Evolutionary conservation across 1,140 invertebrate species (phyloP), one percentile per base, ranked within the genome.

Genomic region (Campoletis sonorensis): DNA sequence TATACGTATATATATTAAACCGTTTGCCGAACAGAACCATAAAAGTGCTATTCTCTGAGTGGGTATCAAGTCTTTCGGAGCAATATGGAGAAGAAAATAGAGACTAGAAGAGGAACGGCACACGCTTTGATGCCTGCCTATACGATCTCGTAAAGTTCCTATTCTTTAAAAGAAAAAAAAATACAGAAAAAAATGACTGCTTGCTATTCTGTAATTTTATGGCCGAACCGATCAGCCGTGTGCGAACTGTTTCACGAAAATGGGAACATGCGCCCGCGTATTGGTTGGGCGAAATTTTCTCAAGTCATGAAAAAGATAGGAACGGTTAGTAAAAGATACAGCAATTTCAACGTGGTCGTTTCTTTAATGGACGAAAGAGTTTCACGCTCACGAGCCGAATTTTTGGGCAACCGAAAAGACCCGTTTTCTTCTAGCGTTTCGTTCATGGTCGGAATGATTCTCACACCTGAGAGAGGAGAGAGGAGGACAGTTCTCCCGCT

Each of bases 61-160:
- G 54, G 40, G 16, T 40, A 61, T 54, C 23, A 15, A n/a, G 23
- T 49, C 37, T 75, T n/a, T 13, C 26, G 45, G 23, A 51, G 30
- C 8, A 23, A 45, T 78, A 67, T 23, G 33, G 1, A 78, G 40
- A 23, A 78, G 40, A 23, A 26, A 78, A 67, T 78, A 67, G 33
- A 30, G n/a, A 10, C 11, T 15, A 27, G 58, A 64, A 11, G 54
- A 61, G 58, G 23, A 64, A 54, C 54, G 30, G 75, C 75, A 77
- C 75, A 78, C 76, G 76, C 76, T 78, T 67, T 78, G 67, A 78
- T 49, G 76, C 76, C 61, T 78, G 58, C 16, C 76, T 30, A 78
- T 45, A 45, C 76, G 76, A 67, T 33, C 76, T 78, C 76, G 76
- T 78, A 78, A 78, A 78, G 58, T 78, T 64, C 76, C 45, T 45